Conservation (phyloP, 2,888 invertebrate species). For the Thereva nobilitata region DNA sequence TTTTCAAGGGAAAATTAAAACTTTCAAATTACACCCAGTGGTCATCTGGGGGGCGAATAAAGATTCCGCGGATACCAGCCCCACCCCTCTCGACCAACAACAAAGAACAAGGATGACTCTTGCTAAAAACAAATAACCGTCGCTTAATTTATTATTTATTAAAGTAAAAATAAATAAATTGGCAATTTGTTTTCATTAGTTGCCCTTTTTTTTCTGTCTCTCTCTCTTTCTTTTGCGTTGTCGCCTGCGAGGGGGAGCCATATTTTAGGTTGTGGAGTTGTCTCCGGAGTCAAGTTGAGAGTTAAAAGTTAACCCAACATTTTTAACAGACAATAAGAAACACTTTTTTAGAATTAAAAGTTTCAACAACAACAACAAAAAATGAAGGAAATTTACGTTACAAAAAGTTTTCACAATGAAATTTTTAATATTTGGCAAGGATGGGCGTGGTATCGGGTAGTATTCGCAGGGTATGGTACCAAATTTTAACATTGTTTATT, state of each 20-base stretch:
- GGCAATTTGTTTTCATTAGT: slow-evolving; percentile 45
- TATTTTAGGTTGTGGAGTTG: slow-evolving; percentile 13
- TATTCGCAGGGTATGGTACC: no score
- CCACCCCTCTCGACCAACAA: neutral
- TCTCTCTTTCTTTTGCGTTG: no score
- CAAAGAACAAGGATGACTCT: slow-evolving; percentile 20
- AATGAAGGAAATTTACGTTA: slow-evolving; percentile 13
- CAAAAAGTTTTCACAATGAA: slow-evolving; percentile 7
- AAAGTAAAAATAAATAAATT: slow-evolving; percentile 45
- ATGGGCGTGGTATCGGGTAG: no score
- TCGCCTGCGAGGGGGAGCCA: neutral
- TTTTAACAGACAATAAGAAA: slow-evolving; percentile 30
- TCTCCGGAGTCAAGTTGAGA: slow-evolving; percentile 29
- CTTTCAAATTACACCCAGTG: slow-evolving; percentile 33
- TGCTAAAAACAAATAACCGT: slow-evolving; percentile 37
- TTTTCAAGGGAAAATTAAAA: slow-evolving; percentile 29
- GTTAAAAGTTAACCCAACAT: slow-evolving; percentile 22
- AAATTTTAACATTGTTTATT: no score
- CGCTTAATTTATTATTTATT: slow-evolving; percentile 46
- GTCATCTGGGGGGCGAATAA: slow-evolving; percentile 19
- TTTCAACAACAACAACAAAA: slow-evolving; percentile 7
- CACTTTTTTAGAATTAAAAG: slow-evolving; percentile 31
- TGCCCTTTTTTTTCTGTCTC: slow-evolving; percentile 10
- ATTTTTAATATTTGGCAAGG: neutral
- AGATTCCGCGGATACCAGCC: neutral